Conservation (phyloP, 2,797 vertebrate species). For the Astyanax mexicanus region DNA sequence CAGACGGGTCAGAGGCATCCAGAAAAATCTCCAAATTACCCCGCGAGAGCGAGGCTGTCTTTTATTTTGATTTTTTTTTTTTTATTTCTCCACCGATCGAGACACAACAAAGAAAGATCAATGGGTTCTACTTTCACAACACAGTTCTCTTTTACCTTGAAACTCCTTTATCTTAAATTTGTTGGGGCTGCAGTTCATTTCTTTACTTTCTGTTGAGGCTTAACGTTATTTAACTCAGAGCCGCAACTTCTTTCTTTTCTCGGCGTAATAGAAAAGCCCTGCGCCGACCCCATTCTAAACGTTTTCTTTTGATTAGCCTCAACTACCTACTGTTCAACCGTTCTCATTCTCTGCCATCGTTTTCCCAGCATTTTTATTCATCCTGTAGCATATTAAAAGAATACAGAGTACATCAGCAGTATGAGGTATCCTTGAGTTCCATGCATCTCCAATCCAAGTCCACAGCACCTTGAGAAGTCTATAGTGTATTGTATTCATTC, state of each 20-base stretch:
- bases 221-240: background rate
- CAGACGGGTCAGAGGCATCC: slow-evolving; percentile 9
- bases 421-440: background rate
- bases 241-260: background rate
- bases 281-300: background rate
- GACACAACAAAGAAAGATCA: slow-evolving; percentile 6
- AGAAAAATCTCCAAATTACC: slow-evolving; percentile 30
- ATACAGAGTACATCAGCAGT: no score
- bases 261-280: background rate
- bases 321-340: background rate
- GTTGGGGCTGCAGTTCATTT: background rate
- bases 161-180: background rate
- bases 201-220: background rate
- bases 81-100: slow-evolving; percentile 17
- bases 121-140: background rate
- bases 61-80: slow-evolving; percentile 16
- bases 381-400: no score
- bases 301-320: background rate
- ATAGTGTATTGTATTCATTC: background rate
- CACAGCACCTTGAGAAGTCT: background rate
- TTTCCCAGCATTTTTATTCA: no score
- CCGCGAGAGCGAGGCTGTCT: background rate
- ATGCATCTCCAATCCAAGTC: background rate
- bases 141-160: background rate
- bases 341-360: background rate